Percentiles rank a stretch among this genome's conserved stretches.
Evolutionary conservation across 2,113 vertebrate species (phyloP).

Genomic region (Eclectus roratus): DNA sequence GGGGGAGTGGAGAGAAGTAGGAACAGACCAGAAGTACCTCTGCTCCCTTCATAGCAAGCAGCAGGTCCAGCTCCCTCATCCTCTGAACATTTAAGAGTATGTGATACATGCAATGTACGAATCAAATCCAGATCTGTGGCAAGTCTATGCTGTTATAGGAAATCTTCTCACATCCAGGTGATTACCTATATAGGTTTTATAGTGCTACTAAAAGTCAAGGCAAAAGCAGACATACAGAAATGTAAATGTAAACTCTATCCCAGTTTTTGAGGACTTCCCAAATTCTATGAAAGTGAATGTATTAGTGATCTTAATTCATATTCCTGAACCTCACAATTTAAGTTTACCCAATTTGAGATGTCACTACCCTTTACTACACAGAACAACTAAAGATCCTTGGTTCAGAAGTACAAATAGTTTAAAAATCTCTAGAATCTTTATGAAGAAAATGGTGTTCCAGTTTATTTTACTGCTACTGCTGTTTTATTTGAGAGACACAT

Average conservation of each 20-base stretch:
- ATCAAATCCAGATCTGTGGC: neutral
- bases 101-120: neutral
- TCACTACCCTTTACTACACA: neutral
- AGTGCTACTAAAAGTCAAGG: neutral
- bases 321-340: neutral
- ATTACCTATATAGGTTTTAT: neutral
- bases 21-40: neutral
- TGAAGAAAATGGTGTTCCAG: neutral
- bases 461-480: neutral
- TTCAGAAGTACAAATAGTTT: neutral
- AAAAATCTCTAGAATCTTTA: neutral
- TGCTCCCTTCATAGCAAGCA: neutral
- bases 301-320: neutral
- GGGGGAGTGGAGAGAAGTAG: neutral
- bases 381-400: neutral
- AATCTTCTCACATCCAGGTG: neutral
- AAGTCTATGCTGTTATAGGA: neutral
- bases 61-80: neutral
- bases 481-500: neutral
- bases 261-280: neutral
- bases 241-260: neutral
- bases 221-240: neutral
- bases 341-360: neutral
- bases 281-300: neutral
- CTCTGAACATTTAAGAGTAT: neutral